Conservation (phyloP, 2,113 vertebrate genomes). For the Morone saxatilis region DNA sequence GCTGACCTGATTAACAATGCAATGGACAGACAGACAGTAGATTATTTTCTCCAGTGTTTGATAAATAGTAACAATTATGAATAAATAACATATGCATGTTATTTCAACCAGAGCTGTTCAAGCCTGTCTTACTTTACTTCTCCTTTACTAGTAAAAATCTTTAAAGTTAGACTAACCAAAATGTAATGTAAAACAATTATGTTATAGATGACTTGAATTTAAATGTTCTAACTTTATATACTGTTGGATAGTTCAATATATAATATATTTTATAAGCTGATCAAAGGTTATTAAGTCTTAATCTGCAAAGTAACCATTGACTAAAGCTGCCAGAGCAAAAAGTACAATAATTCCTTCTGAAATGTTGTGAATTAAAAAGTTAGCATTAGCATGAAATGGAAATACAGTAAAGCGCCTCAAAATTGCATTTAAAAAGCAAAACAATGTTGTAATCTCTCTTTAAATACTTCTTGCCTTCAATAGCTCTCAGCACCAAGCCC, state of each 20-base stretch:
- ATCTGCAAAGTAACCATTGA: neutral
- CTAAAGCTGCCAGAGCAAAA: neutral
- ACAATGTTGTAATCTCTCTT: too few relatives aligned
- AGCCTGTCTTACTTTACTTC: neutral
- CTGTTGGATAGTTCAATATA: neutral
- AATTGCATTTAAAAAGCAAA: too few relatives aligned
- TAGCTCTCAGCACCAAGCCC: too few relatives aligned
- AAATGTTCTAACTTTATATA: neutral
- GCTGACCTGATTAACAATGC: neutral
- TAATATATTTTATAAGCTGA: neutral
- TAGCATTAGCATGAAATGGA: neutral
- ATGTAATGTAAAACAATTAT: too few relatives aligned
- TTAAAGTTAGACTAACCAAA: too few relatives aligned
- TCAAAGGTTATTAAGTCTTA: neutral
- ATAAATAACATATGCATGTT: neutral
- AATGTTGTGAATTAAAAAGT: neutral
- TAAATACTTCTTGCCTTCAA: too few relatives aligned
- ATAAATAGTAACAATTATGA: neutral
- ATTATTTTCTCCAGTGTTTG: neutral
- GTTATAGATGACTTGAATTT: neutral
- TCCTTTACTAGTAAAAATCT: neutral
- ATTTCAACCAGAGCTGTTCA: neutral
- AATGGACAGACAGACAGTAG: neutral
- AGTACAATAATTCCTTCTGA: neutral
- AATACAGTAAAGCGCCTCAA: neutral